These are phyloP conservation scores for Hemibagrus wyckioides DNA, from an alignment of 2,113 vertebrate genomes.

Conservation along the genomic window DNA sequence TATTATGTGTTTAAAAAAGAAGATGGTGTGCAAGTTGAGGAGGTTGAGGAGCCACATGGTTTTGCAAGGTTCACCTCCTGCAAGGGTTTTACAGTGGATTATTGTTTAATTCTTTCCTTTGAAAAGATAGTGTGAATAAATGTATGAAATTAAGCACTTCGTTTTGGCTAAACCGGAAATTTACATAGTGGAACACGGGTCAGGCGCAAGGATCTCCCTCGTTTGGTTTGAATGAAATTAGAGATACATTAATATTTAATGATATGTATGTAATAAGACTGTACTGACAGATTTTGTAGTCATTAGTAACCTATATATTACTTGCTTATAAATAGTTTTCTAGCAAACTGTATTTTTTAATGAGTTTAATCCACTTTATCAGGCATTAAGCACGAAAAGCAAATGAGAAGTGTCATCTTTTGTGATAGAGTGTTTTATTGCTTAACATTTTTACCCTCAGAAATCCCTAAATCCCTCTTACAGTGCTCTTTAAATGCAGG, in stretches of 20 bases:
- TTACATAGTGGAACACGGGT: background rate
- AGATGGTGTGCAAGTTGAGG: background rate
- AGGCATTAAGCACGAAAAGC: background rate
- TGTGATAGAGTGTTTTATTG: background rate
- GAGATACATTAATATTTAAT: background rate
- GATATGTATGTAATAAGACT: background rate
- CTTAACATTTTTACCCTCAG: background rate
- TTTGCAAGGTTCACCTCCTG: background rate
- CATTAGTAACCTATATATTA: background rate
- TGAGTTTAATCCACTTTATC: background rate
- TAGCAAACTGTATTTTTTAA: background rate
- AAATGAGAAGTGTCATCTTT: background rate
- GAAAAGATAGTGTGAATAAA: too few relatives aligned
- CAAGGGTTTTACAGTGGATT: too few relatives aligned
- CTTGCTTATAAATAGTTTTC: background rate
- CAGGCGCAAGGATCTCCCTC: background rate
- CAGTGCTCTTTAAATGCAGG: background rate
- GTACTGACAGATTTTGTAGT: background rate
- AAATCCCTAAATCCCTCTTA: background rate
- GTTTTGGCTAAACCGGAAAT: too few relatives aligned
- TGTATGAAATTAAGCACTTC: too few relatives aligned
- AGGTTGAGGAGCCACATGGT: background rate
- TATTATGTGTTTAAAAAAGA: background rate
- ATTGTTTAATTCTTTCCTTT: too few relatives aligned
- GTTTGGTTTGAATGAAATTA: background rate